Evolutionary conservation across 2,888 invertebrate genomes (phyloP).

Genomic region (Lomographa bimaculata): DNA sequence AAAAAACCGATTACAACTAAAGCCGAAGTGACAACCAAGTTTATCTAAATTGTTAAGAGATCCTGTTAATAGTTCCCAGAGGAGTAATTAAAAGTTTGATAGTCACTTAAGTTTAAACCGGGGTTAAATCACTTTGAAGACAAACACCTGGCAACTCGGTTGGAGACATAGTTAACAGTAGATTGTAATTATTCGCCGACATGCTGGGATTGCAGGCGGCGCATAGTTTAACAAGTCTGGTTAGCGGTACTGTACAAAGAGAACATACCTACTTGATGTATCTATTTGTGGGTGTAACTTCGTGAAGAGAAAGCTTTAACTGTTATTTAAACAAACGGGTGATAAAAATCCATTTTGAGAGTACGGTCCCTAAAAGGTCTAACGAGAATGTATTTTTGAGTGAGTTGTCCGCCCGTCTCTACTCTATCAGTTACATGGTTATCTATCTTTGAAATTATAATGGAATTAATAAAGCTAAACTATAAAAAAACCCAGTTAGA

Average conservation of each 20-base stretch:
- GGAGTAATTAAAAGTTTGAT: constrained; percentile 46
- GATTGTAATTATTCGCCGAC: constrained; percentile 14
- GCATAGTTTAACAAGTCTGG: constrained; percentile 5
- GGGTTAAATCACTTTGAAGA: constrained; percentile 27
- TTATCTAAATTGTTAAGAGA: constrained; percentile 22
- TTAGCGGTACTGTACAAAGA: background rate
- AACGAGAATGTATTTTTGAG: too few relatives aligned
- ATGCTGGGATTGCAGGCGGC: constrained; percentile 1
- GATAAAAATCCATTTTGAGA: too few relatives aligned
- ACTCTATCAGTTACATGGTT: too few relatives aligned
- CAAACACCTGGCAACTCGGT: constrained; percentile 26
- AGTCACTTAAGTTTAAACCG: constrained; percentile 29
- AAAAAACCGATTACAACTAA: constrained; percentile 12
- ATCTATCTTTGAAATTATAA: too few relatives aligned
- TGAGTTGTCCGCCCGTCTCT: too few relatives aligned
- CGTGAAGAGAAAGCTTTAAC: too few relatives aligned
- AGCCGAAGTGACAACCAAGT: constrained; percentile 14
- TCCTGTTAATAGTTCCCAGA: constrained; percentile 36
- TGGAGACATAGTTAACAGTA: constrained; percentile 11
- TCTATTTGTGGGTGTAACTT: too few relatives aligned
- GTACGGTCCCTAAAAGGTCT: too few relatives aligned
- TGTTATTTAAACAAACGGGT: too few relatives aligned
- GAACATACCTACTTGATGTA: too few relatives aligned
- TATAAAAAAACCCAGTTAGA: too few relatives aligned
- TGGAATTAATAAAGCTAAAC: too few relatives aligned